Conservation (phyloP, 1,140 invertebrate species). For the Trypoxylus dichotomus region DNA sequence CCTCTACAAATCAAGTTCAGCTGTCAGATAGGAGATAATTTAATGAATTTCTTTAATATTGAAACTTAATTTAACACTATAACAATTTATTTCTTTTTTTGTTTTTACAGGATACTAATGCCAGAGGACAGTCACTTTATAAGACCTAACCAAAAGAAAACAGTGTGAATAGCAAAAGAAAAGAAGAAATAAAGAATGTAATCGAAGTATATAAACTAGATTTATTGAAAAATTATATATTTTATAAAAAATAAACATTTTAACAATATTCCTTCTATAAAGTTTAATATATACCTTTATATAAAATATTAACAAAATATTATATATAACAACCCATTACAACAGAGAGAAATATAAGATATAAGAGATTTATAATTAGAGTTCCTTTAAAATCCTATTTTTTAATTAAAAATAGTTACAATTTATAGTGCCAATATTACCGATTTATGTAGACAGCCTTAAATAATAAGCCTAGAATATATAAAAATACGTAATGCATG, state of each 20-base stretch:
- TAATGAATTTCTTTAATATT: no score
- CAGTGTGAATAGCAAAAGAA: neutral
- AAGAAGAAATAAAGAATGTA: neutral
- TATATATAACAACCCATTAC: neutral
- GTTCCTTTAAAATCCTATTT: neutral
- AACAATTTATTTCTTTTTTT: neutral
- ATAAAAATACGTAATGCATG: no score
- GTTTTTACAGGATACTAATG: constrained; percentile 44
- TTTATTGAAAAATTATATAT: neutral
- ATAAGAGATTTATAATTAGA: constrained; percentile 2
- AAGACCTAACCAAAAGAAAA: constrained; percentile 48
- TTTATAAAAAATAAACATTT: constrained; percentile 24
- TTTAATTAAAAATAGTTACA: no score
- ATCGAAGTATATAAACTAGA: neutral
- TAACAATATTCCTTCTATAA: neutral
- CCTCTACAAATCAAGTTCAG: no score
- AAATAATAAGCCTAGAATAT: no score
- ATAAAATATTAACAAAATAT: constrained; percentile 8
- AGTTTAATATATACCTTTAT: neutral
- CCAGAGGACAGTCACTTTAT: constrained; percentile 50
- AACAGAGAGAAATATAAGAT: neutral
- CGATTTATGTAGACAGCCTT: no score
- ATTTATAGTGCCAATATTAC: no score
- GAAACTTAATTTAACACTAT: neutral
- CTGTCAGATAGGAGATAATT: no score